Percentiles rank a stretch among this genome's conserved stretches.
phyloP scores from a whole-genome alignment of 2,797 vertebrate species.

The Micromesistius poutassou region DNA sequence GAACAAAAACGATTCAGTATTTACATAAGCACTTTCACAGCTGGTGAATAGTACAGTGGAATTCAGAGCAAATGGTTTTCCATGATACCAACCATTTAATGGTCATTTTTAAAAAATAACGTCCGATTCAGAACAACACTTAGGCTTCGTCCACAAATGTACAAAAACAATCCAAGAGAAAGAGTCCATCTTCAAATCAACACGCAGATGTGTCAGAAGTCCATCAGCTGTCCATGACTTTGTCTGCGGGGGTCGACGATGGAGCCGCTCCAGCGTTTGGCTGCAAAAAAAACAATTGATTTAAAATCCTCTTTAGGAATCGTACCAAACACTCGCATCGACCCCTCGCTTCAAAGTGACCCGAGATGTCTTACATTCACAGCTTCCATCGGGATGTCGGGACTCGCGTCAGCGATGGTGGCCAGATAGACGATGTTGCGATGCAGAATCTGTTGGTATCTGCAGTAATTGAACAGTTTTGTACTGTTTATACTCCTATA shows the following conservation, averaged over 20 bases:
- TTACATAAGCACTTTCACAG: no score
- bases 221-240: no score
- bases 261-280: background rate
- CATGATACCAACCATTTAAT: background rate
- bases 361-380: slow-evolving; percentile 41
- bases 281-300: background rate
- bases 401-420: slow-evolving; percentile 86
- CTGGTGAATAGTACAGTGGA: no score
- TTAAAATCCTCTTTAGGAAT: background rate
- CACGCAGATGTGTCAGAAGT: no score
- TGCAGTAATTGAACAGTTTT: slow-evolving; percentile 34
- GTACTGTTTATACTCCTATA: no score
- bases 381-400: slow-evolving; percentile 43
- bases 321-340: background rate
- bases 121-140: no score
- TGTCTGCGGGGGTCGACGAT: background rate
- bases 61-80: background rate
- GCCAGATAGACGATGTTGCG: slow-evolving; percentile 94
- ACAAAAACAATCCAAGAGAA: background rate
- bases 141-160: background rate
- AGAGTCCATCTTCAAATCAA: background rate
- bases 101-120: background rate
- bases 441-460: slow-evolving; percentile 94
- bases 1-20: no score
- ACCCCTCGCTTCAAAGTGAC: background rate